Evolutionary conservation across 2,888 invertebrate genomes (phyloP).

Genomic region (Leucophora obtusa): DNA sequence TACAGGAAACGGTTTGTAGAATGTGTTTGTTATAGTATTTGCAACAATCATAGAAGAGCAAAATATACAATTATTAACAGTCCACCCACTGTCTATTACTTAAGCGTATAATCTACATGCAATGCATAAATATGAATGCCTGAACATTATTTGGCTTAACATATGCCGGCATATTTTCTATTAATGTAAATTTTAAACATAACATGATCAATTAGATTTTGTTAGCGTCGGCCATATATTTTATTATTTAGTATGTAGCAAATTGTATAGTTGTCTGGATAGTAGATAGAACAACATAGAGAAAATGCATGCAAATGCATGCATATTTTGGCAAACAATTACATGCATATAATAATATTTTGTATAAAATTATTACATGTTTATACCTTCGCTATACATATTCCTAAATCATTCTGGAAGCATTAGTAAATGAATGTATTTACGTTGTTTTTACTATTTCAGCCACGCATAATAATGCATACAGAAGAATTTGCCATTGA

Average conservation of each 20-base stretch:
- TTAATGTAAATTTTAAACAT: conserved; percentile 6
- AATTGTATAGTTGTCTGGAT: neutral
- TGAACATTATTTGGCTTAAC: neutral
- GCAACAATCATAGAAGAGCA: no score
- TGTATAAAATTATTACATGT: neutral
- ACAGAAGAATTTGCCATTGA: neutral
- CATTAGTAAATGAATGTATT: neutral
- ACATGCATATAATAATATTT: neutral
- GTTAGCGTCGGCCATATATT: conserved; percentile 22
- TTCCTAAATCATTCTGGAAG: neutral
- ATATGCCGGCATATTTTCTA: neutral
- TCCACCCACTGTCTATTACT: neutral
- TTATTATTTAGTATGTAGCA: neutral
- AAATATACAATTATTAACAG: neutral
- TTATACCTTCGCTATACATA: neutral
- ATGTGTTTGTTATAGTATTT: neutral
- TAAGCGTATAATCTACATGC: neutral
- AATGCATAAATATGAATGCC: neutral
- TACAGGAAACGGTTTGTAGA: neutral
- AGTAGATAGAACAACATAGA: neutral
- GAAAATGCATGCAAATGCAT: neutral
- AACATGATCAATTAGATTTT: conserved; percentile 49
- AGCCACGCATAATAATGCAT: no score
- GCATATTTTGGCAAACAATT: neutral
- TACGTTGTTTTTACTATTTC: neutral